Evolutionary conservation across 2,888 invertebrate species (phyloP).

Genomic region (Melitaea athalia): DNA sequence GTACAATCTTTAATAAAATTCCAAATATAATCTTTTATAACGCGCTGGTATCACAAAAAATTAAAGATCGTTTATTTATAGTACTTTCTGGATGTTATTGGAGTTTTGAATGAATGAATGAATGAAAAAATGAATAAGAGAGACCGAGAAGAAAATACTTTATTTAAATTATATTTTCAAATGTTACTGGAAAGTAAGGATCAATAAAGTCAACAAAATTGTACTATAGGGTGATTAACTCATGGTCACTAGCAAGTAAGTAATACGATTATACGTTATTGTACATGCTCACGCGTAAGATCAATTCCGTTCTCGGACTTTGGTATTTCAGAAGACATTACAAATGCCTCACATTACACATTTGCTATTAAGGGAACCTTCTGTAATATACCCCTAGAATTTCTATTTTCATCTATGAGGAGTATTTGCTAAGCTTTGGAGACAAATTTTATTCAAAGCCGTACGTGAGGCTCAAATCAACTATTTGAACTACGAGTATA

Average conservation of each 20-base stretch:
- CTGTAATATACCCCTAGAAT: background rate
- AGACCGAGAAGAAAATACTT: too few species aligned
- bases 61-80: too few species aligned
- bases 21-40: too few species aligned
- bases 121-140: too few species aligned
- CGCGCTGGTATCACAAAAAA: too few species aligned
- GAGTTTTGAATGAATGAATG: too few species aligned
- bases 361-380: background rate
- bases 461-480: background rate
- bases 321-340: background rate
- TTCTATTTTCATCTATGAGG: background rate
- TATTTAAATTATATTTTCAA: too few species aligned
- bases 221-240: too few species aligned
- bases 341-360: background rate
- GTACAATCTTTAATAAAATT: too few species aligned
- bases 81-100: too few species aligned
- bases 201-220: too few species aligned
- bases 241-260: background rate
- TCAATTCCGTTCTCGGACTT: background rate
- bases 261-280: background rate
- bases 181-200: too few species aligned
- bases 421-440: background rate
- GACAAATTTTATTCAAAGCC: background rate
- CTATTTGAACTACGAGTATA: background rate
- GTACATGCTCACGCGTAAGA: background rate